Evolutionary conservation across 2,888 invertebrate genomes (phyloP), one percentile per base, ranked within the genome.

Genomic region (Ernsta delagoae): DNA sequence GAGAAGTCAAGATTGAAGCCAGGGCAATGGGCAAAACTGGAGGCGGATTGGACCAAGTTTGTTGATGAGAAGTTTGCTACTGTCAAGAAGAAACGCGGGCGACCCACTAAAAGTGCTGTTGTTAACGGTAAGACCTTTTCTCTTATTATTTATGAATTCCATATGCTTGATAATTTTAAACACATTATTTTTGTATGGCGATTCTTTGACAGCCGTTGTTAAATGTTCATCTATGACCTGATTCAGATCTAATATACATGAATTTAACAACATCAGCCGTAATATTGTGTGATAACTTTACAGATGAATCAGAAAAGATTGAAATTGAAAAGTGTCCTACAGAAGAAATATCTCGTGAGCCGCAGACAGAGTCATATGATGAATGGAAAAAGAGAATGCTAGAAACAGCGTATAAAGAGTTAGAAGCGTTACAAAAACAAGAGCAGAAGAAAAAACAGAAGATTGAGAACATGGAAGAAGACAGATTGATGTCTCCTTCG

Each of bases 351-450:
- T 0, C 76, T 59, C 65, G 73, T 45, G 84, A 89, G 75, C 79
- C 79, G 1, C 74, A 82, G 73, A 77, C 89, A 59, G 96, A 96
- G 80, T 89, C 94, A 0, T 96, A 96, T 72, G 94, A 95, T 70
- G 90, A 89, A 11, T 96, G 96, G 96, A 95, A 94, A 71, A 83
- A 83, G 31, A 87, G 95, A 48, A 94, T 96, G 82, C 76, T 96
- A 16, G 87, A 92, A 71, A 79, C 85, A 8, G 94, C 95, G 0
- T 87, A 88, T 69, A 83, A 82, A 71, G 91, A 92, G 69, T 65
- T 88, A 0, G 79, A 73, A 62, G 79, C 80, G 4, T 31, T 83
- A 4, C 79, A 86, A 48, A 56, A 73, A 54, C 56, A 73, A 4
- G 75, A 80, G 34, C 41, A 63, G 31, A 24, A 36, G 31, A 50